Conservation (phyloP, 1,140 invertebrate species). For the Drosophila arawakana region DNA sequence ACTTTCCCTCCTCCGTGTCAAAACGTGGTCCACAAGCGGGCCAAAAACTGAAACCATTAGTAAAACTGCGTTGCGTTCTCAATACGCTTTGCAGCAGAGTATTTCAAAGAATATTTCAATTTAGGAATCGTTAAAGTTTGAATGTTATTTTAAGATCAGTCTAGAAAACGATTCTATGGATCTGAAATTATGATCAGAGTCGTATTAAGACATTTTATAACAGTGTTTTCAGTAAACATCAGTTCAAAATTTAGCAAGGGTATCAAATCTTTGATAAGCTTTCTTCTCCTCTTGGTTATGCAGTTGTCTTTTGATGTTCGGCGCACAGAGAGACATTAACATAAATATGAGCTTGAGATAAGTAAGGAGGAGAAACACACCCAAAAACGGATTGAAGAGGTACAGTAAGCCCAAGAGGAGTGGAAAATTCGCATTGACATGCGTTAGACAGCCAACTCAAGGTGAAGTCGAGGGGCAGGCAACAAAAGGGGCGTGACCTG, state of each 20-base stretch:
- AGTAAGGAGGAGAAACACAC: constrained; percentile 68
- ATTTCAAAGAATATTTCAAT: too few species aligned
- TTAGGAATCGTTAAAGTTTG: too few species aligned
- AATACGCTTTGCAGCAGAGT: too few species aligned
- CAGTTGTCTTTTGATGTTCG: constrained; percentile 67
- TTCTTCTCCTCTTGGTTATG: too few species aligned
- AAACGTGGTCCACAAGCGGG: neutral
- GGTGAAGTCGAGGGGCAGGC: constrained; percentile 17
- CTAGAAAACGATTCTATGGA: too few species aligned
- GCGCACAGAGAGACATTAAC: constrained; percentile 73
- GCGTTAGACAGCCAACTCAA: constrained; percentile 56
- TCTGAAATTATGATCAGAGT: too few species aligned
- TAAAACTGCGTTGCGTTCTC: constrained; percentile 40
- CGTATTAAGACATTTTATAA: too few species aligned
- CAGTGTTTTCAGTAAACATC: too few species aligned
- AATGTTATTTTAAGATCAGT: too few species aligned
- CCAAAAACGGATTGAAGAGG: constrained; percentile 31
- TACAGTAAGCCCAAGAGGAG: constrained; percentile 5
- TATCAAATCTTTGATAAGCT: too few species aligned
- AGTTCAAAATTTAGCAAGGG: too few species aligned
- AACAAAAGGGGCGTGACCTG: constrained; percentile 40
- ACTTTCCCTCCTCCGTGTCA: constrained; percentile 54
- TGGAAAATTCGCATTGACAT: constrained; percentile 71
- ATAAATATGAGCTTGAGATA: constrained; percentile 79
- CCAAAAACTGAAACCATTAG: constrained; percentile 64